Percentiles rank a stretch among this genome's conserved stretches.
Evolutionary conservation across 2,797 vertebrate species (phyloP).

Genomic region (Rhadinocentrus ornatus): DNA sequence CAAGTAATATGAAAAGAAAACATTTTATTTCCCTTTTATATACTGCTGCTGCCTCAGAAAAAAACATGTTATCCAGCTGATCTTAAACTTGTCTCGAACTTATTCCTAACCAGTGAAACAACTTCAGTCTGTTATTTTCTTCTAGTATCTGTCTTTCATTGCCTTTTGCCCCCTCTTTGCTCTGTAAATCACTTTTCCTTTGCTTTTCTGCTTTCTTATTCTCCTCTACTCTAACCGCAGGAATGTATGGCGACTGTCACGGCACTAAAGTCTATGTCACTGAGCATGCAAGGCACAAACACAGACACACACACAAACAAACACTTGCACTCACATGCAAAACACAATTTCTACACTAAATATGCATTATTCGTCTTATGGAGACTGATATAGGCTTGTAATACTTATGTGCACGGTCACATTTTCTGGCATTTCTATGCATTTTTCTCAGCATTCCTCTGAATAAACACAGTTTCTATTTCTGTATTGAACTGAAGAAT

Average conservation of each 20-base stretch:
- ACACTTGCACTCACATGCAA: conserved; percentile 21
- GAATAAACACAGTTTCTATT: conserved; percentile 29
- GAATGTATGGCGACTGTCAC: conserved; percentile 54
- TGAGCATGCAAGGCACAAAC: conserved; percentile 38
- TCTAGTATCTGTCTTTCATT: neutral
- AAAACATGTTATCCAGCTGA: conserved; percentile 8
- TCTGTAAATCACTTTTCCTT: conserved; percentile 20
- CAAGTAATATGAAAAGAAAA: conserved; percentile 49
- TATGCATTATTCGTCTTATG: conserved; percentile 2
- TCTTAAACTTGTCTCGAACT: neutral
- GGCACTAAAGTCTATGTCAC: conserved; percentile 40
- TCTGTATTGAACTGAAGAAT: conserved; percentile 28
- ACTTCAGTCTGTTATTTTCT: neutral
- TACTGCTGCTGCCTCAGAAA: conserved; percentile 1
- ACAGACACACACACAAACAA: conserved; percentile 17
- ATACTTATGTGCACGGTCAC: neutral
- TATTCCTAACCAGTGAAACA: neutral
- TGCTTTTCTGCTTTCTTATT: conserved; percentile 7
- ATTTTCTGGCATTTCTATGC: conserved; percentile 12
- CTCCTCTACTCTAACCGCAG: conserved; percentile 38
- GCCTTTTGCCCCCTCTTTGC: neutral
- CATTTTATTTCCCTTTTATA: conserved; percentile 33
- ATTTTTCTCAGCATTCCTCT: conserved; percentile 24
- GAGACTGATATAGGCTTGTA: conserved; percentile 5
- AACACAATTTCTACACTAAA: neutral